phyloP scores from a whole-genome alignment of 2,797 vertebrate genomes.

The Sebastiscus albofasciatus region DNA sequence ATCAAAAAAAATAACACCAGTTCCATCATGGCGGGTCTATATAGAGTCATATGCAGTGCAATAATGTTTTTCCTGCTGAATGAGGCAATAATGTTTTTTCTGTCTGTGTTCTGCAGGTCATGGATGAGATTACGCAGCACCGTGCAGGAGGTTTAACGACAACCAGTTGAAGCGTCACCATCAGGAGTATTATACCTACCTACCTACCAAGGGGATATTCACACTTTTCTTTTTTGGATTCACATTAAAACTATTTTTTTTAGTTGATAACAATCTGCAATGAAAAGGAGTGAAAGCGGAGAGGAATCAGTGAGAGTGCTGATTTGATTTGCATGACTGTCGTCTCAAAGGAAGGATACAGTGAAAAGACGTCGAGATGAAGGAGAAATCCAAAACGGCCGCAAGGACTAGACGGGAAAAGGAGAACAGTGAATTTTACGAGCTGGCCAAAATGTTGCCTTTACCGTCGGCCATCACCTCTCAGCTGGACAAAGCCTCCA shows the following conservation, averaged over 20 bases:
- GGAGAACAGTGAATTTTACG: conserved; percentile 98
- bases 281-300: conserved; percentile 50
- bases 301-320: conserved; percentile 49
- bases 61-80: background rate
- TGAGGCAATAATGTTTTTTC: background rate
- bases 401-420: conserved; percentile 98
- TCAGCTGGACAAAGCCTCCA: conserved; percentile 97
- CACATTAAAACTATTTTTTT: background rate
- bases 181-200: conserved; percentile 20
- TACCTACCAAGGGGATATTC: conserved; percentile 37
- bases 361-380: conserved; percentile 83
- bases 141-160: conserved; percentile 37
- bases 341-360: conserved; percentile 69
- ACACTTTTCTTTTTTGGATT: conserved; percentile 32
- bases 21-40: background rate
- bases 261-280: conserved; percentile 10
- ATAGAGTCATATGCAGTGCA: background rate
- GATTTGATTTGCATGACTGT: conserved; percentile 74
- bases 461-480: conserved; percentile 96
- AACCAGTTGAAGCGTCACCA: conserved; percentile 29
- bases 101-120: conserved; percentile 56
- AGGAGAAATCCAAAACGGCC: conserved; percentile 99
- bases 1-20: background rate
- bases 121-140: conserved; percentile 55
- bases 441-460: conserved; percentile 96